phyloP scores from a whole-genome alignment of 2,113 vertebrate genomes.

The Haemorhous mexicanus region DNA sequence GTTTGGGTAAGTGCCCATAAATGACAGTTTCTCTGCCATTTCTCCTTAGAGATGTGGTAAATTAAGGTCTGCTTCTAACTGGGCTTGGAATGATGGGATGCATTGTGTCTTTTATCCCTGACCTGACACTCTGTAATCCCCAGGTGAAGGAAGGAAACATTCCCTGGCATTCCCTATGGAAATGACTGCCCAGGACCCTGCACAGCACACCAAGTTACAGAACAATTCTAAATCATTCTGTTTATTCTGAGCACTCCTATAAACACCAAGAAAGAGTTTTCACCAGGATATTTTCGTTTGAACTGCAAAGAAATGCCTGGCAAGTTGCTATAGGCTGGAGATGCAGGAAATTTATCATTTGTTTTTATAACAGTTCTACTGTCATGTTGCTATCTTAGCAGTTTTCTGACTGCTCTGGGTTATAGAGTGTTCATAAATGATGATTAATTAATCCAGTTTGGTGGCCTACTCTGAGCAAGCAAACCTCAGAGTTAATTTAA shows the following conservation, averaged over 20 bases:
- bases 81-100: background rate
- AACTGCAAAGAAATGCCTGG: background rate
- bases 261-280: background rate
- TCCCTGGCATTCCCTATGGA: background rate
- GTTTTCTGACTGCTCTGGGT: constrained; percentile 22
- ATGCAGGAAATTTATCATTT: background rate
- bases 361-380: constrained; percentile 15
- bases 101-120: background rate
- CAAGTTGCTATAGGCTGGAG: background rate
- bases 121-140: background rate
- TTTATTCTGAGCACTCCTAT: background rate
- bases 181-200: background rate
- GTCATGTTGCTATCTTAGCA: constrained; percentile 35
- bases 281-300: background rate
- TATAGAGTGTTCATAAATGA: constrained; percentile 34
- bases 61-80: background rate
- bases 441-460: constrained; percentile 63
- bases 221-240: background rate
- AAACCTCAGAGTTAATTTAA: constrained; percentile 60
- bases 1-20: background rate
- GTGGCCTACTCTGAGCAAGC: constrained; percentile 38
- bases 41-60: background rate
- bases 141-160: background rate
- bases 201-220: background rate
- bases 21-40: background rate